Evolutionary conservation across 2,797 vertebrate genomes (phyloP).

Genomic region (Brotula barbata): DNA sequence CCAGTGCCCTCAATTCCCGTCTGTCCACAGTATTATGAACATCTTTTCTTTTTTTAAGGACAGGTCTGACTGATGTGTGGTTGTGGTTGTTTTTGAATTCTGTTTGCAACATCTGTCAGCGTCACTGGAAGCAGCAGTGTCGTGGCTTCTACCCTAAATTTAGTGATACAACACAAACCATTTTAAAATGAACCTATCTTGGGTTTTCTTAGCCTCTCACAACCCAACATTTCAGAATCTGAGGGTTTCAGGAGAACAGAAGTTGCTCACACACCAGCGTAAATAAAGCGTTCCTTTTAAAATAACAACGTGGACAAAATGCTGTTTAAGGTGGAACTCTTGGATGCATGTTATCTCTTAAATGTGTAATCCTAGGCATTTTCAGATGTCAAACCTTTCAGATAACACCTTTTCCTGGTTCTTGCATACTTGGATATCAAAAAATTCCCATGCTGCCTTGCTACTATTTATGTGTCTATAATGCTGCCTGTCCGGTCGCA

Average conservation of each 20-base stretch:
- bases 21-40: conserved; percentile 66
- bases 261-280: too few species aligned
- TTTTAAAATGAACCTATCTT: too few species aligned
- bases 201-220: too few species aligned
- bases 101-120: conserved; percentile 65
- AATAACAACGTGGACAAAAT: too few species aligned
- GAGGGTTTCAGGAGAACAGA: too few species aligned
- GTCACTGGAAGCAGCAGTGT: conserved; percentile 10
- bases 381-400: conserved; percentile 38
- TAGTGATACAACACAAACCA: too few species aligned
- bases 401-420: neutral
- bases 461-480: conserved; percentile 2
- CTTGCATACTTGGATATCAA: neutral
- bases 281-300: too few species aligned
- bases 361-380: too few species aligned
- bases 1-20: conserved; percentile 72
- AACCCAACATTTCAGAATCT: too few species aligned
- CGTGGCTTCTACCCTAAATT: too few species aligned
- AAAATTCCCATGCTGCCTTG: neutral
- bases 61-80: conserved; percentile 55
- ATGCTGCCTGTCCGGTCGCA: neutral
- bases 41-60: conserved; percentile 55
- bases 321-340: too few species aligned
- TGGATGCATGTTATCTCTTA: too few species aligned
- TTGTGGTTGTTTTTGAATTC: conserved; percentile 46